Evolutionary conservation across 2,113 vertebrate genomes (phyloP), one percentile per base, ranked within the genome.

Genomic region (Herpetotheres cachinnans): DNA sequence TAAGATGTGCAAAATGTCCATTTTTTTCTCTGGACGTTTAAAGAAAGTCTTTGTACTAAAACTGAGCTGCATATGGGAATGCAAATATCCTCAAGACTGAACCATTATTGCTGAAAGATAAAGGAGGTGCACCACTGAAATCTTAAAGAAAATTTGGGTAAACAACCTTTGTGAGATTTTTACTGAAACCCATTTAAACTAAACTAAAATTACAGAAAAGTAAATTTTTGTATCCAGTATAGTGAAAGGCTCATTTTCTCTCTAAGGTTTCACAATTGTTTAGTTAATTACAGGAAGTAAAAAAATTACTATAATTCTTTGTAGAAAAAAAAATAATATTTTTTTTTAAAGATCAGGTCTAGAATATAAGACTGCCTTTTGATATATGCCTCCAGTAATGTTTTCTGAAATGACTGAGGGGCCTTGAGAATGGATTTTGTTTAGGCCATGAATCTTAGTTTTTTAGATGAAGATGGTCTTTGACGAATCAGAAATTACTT

Each of bases 401-500:
- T 90, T 90, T 87, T 58, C 82, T 91, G 92, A 95, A 94, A 77
- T 16, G 1, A 36, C 54, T 3, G 20, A 65, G 34, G 27, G 34
- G 36, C 81, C 77, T 90, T 55, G 52, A 82, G 62, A 95, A 88
- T 90, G 58, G 78, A 47, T 94, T 96, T 94, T 90, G 78, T 73
- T 87, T 82, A 34, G 87, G 78, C 80, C 92, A 95, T 94, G 93
- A 85, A 94, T 94, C 93, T 97, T 91, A 85, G 65, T 49, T 85
- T 93, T 95, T 93, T 16, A 88, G 95, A 96, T 87, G 81, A 93
- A 92, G 86, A 95, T 91, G 79, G 47, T 73, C 92, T 90, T 94
- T 93, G 93, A 93, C 40, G 63, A 97, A 97, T 88, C 90, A 77
- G 71, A 93, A 93, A 91, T 93, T 95, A 91, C 74, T 94, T 92